Evolutionary conservation across 2,888 invertebrate genomes (phyloP), one percentile per base, ranked within the genome.

Genomic region (Eulithis testata): DNA sequence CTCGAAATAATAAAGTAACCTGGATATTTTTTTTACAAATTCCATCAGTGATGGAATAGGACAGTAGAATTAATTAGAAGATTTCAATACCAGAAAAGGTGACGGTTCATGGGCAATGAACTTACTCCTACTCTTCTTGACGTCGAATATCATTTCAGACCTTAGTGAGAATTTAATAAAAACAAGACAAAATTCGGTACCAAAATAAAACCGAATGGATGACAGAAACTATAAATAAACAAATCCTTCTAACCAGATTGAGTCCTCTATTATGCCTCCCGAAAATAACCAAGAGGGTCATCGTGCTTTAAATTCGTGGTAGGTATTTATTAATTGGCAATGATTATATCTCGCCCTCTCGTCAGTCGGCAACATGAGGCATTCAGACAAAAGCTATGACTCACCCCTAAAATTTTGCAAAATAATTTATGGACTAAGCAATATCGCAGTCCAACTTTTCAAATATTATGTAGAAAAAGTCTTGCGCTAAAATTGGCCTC

Each of bases 341-440:
- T 60, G 65, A 59, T 68, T 60, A 63, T 59, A 66, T 66, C 65
- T 56, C 31, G 31, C 51, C 58, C 56, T 60, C 49, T 9, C 11
- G 40, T 51, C 49, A n/a, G 58, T 37, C 51, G 40, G 31, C 50
- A 14, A 40, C 40, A 56, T 14, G 47, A 14, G 47, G 47, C 27
- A 56, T 37, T 0, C 53, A 53, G 44, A 57, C 51, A 60, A 37
- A 43, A 47, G 40, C 40, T 47, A 37, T 68, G 70, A 70, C 57
- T 66, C 66, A 66, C 52, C 69, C 68, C 62, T 67, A 58, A 66
- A 51, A 52, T 12, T 66, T 66, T 61, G 59, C 61, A 52, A 44
- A 52, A n/a, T 44, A 9, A 47, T 47, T 47, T 47, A 47, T 47
- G 14, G 21, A 9, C 8, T 47, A 47, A 45, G 14, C 47, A 12